Base-by-base conservation (phyloP, 2,888 invertebrate species). In the Thereva nobilitata region DNA sequence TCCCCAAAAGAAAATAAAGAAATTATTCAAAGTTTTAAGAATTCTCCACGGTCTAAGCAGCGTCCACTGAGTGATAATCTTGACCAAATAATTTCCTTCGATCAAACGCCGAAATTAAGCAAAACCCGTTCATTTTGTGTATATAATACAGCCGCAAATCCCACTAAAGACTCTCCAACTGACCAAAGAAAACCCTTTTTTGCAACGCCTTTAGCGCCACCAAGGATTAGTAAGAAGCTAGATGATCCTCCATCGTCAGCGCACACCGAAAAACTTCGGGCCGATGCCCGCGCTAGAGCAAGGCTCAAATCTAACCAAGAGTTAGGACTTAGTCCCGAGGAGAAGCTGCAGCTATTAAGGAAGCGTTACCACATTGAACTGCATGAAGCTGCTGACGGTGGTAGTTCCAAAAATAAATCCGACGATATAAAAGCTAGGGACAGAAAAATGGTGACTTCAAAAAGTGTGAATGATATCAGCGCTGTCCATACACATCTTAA, bases 291-390 rank as follows among this genome's bases (percentile, higher is more conserved):
- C 65, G 87, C 86, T 23, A 82, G 88, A 56, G 88, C 89, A 6
- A 83, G 87, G 54, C 78, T 89, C 35, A 87, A 87, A 77, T 89
- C 88, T 67, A 90, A 91, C 75, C 87, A 89, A 71, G 90, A 91
- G 74, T 78, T 91, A 35, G 89, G 90, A 2, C 80, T 87, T n/a
- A 89, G 87, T 77, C 88, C 87, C 0, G 88, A 89, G 74, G 88
- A 89, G 69, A 87, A 85, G 74, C 80, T 88, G 66, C 82, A 82
- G 68, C 79, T 84, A 64, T 73, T 88, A 12, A 82, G 85, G 8
- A 80, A 80, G 67, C 78, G 80, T 7, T 75, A 74, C 54, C 72
- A 75, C 64, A 70, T 81, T 4, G 78, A 81, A 34, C 71, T 74
- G 10, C 76, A 78, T 23, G 71, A 75, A 42, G 64, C 5, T 53